Evolutionary conservation across 1,140 invertebrate genomes (phyloP).

Genomic region (Periplaneta americana): DNA sequence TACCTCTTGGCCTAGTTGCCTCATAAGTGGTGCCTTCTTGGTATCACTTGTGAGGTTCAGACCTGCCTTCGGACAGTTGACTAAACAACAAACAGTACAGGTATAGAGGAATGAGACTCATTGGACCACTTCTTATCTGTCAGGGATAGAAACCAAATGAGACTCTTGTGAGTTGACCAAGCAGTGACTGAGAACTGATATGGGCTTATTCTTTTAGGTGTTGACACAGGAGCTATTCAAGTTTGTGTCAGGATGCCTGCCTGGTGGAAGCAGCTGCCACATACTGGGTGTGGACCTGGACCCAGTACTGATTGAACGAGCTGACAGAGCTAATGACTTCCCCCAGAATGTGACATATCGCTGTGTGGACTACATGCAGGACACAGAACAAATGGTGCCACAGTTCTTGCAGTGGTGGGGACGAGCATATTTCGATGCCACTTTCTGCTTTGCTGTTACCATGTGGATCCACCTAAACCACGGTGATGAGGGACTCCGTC

Average conservation of each 20-base stretch:
- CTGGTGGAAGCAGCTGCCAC: conserved; percentile 34
- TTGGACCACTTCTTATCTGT: too few relatives aligned
- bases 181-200: too few relatives aligned
- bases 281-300: conserved; percentile 73
- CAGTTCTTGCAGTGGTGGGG: conserved; percentile 38
- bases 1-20: too few relatives aligned
- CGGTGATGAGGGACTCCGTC: conserved; percentile 60
- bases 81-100: too few relatives aligned
- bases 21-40: too few relatives aligned
- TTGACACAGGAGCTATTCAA: conserved; percentile 52
- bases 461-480: conserved; percentile 86
- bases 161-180: too few relatives aligned
- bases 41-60: too few relatives aligned
- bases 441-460: conserved; percentile 75
- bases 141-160: too few relatives aligned
- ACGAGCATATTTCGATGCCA: conserved; percentile 55
- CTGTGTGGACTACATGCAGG: conserved; percentile 55
- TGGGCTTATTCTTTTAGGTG: conserved; percentile 40
- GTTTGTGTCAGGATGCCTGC: conserved; percentile 43
- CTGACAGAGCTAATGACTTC: conserved; percentile 43
- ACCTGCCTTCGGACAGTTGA: too few relatives aligned
- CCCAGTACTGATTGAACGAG: conserved; percentile 58
- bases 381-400: conserved; percentile 34
- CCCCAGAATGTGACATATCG: conserved; percentile 45
- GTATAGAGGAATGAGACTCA: too few relatives aligned